Evolutionary conservation across 2,797 vertebrate genomes (phyloP).

Genomic region (Eleutherodactylus coqui): DNA sequence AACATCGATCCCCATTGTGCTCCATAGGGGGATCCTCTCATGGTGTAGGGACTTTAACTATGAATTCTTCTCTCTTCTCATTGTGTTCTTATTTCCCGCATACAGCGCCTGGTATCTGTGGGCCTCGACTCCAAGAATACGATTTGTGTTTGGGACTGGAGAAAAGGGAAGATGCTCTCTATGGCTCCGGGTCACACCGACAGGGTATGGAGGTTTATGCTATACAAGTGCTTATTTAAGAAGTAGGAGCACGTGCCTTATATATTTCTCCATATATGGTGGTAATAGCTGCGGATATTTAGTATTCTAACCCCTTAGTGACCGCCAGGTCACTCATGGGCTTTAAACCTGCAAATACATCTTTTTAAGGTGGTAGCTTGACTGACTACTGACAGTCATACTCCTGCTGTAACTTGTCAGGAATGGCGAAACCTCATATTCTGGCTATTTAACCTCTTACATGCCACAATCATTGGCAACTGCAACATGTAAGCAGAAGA

Average conservation of each 20-base stretch:
- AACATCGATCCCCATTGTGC: background rate
- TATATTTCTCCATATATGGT: no score
- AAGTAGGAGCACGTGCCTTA: background rate
- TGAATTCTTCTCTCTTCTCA: background rate
- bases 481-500: no score
- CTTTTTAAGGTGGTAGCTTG: no score
- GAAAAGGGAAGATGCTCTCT: conserved; percentile 91
- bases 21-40: background rate
- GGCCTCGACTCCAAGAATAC: conserved; percentile 98
- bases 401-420: no score
- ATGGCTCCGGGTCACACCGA: conserved; percentile 96
- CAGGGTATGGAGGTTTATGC: conserved; percentile 80
- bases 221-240: background rate
- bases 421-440: no score
- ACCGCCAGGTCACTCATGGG: no score
- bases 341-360: no score
- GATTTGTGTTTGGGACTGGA: conserved; percentile 99
- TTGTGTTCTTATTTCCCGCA: background rate
- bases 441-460: no score
- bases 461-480: no score
- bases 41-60: background rate
- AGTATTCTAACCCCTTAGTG: no score
- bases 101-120: conserved; percentile 94
- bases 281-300: no score
- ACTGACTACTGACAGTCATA: no score